Base-by-base conservation (phyloP, 1,140 invertebrate species). In the Zaprionus capensis region DNA sequence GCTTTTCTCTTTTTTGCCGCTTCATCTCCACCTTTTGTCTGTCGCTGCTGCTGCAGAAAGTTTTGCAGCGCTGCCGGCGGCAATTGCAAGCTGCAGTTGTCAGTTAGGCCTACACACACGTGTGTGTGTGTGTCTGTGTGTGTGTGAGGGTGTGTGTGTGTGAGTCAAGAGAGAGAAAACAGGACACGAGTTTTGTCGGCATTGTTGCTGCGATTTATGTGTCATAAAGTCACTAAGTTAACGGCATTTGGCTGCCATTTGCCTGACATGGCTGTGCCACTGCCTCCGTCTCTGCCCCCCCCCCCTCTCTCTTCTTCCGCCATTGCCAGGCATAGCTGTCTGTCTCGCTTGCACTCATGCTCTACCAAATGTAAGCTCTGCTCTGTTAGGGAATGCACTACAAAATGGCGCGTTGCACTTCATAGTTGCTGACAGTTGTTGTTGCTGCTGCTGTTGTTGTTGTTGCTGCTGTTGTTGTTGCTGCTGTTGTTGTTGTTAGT, bases 201-300 rank as follows among this genome's bases (percentile, higher is more conserved):
- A 71, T 76, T 71, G 79, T 72, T 72, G 66, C 85, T 78, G 78
- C 86, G 80, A 91, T 91, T 91, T 91, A 91, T 91, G 86, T 91
- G 86, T 91, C 86, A 91, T 91, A 91, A 91, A 91, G 86, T 91
- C 86, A 91, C 83, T 91, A 91, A 91, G 86, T 83, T 91, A 88
- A 85, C 76, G 85, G 81, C 85, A 88, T 90, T 88, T 85, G 76
- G 26, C 81, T 85, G 81, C 85, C 85, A 81, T 79, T 85, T 76
- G 62, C 78, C 84, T 78, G 67, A 44, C 80, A 87, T 81, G 58
- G 51, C 53, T 58, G 11, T 34, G 57, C 58, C 51, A 44, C 67
- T 65, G 71, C 58, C 31, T 26, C 6, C 7, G 6, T 31, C 28
- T 31, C 28, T 31, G 36, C 34, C 58, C 51, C 49, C 72, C 15